Evolutionary conservation across 2,113 vertebrate genomes (phyloP), one percentile per base, ranked within the genome.

Genomic region (Andinoacara biseriatus): DNA sequence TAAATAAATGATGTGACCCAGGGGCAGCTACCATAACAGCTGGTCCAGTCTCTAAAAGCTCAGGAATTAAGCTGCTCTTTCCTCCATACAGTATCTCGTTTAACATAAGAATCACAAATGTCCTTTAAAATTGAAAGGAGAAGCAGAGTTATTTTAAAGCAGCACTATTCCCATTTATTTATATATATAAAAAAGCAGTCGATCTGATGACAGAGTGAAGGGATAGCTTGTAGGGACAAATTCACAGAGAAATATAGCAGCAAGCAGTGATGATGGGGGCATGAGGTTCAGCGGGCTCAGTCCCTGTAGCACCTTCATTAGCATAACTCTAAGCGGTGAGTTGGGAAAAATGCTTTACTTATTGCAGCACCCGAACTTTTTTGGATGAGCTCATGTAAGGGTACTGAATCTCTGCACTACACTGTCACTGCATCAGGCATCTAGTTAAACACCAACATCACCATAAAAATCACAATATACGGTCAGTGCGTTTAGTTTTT

Each of bases 1-100:
- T 52, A 49, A 80, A 20, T 29, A 17, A 61, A 17, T 58, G 43
- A 78, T 74, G 22, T 59, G 72, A 85, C 52, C 40, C 59, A 65
- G 15, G 20, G 43, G 63, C 1, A 40, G 76, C 62, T n/a, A 20
- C 10, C 4, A 56, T 43, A 52, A 82, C 54, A 60, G 56, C 24
- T 17, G 3, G 10, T 67, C 29, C 52, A 29, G 26, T 40, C 10
- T 69, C 26, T 58, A 49, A 58, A 72, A 15, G 29, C 22, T 54
- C 4, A 35, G 13, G 26, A 75, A 75, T 69, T 15, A 38, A 76
- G 24, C 65, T 79, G 24, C 52, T 52, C 46, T 72, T 38, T 24
- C 17, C 7, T 26, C 40, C 14, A 24, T 83, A 3, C 4, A 58
- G 5, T 74, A 7, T 43, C 6, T 52, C 52, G 54, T 58, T 67